Percentiles rank a stretch among this genome's conserved stretches.
Conservation (phyloP, 2,797 vertebrate genomes). For the Acanthurus tractus region DNA sequence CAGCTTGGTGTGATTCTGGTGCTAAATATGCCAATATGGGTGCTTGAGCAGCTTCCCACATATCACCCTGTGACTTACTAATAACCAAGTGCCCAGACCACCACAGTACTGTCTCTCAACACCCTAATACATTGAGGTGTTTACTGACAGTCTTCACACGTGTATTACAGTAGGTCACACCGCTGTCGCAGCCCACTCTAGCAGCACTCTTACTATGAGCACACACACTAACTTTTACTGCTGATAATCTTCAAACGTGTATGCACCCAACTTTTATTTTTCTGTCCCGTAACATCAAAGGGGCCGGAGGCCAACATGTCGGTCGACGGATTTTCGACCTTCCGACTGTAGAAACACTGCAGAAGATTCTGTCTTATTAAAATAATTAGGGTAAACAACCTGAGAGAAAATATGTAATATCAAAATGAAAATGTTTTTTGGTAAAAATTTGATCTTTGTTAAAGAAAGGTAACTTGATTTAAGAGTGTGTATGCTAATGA, state of each 20-base stretch:
- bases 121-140: slow-evolving; percentile 66
- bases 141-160: slow-evolving; percentile 77
- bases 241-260: slow-evolving; percentile 50
- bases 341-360: not conserved
- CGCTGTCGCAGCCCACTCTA: slow-evolving; percentile 26
- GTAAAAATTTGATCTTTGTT: no score
- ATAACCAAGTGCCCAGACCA: slow-evolving; percentile 35
- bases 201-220: slow-evolving; percentile 43
- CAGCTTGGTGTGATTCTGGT: slow-evolving; percentile 32
- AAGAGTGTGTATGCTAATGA: not conserved
- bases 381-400: no score
- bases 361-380: not conserved
- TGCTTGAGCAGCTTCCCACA: slow-evolving; percentile 47
- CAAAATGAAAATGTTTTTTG: no score
- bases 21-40: slow-evolving; percentile 29
- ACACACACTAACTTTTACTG: slow-evolving; percentile 51
- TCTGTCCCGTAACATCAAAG: not conserved
- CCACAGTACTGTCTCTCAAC: slow-evolving; percentile 63
- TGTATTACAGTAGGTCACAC: slow-evolving; percentile 62
- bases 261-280: slow-evolving; percentile 5
- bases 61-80: slow-evolving; percentile 50
- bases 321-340: not conserved
- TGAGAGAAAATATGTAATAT: no score
- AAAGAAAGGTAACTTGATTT: no score
- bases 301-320: no score